phyloP scores from a whole-genome alignment of 2,113 vertebrate species.

The Butorides virescens region DNA sequence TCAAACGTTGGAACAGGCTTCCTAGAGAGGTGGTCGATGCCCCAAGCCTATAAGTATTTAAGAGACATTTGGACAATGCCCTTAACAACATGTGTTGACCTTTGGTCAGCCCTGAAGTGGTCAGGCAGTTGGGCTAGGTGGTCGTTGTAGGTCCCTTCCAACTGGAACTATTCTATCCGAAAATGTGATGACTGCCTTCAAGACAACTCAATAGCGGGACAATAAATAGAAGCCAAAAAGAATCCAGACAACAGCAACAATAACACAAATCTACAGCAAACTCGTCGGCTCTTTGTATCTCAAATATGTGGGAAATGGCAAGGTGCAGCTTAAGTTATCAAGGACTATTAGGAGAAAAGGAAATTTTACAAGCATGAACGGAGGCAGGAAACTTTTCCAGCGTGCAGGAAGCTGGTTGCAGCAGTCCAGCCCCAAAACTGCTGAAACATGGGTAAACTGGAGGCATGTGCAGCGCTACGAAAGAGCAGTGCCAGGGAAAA shows the following conservation, averaged over 20 bases:
- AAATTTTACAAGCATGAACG: not conserved
- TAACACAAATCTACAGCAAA: not conserved
- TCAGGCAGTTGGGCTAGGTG: not conserved
- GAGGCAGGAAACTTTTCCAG: not conserved
- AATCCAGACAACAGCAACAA: not conserved
- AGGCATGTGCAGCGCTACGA: not conserved
- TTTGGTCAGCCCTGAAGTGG: not conserved
- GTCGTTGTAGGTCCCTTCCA: not conserved
- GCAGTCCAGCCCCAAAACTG: not conserved
- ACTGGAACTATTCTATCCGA: not conserved
- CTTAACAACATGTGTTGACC: not conserved
- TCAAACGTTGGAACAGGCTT: too few species aligned
- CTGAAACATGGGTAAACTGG: too few species aligned
- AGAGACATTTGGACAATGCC: not conserved
- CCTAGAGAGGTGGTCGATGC: too few species aligned
- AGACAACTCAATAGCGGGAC: not conserved
- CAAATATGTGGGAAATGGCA: not conserved
- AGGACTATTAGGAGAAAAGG: not conserved
- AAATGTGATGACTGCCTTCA: not conserved
- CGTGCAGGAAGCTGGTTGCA: not conserved
- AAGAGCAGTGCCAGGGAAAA: not conserved
- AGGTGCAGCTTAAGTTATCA: not conserved
- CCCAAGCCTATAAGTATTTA: not conserved
- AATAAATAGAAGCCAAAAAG: not conserved
- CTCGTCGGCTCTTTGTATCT: not conserved